Evolutionary conservation across 1,140 invertebrate genomes (phyloP).

Genomic region (Micrasema longulum): DNA sequence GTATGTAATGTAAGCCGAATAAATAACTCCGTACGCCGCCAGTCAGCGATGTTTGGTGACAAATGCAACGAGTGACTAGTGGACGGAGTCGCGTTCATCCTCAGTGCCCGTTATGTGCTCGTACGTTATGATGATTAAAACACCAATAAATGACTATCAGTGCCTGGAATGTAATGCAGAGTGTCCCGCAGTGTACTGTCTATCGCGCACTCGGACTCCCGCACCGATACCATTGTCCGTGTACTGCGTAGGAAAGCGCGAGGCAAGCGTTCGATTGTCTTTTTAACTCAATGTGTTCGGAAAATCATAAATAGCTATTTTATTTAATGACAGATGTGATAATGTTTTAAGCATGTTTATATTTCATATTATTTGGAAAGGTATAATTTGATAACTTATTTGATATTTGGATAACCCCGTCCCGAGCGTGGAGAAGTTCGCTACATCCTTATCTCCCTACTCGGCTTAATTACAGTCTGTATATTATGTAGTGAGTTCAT

Average conservation of each 20-base stretch:
- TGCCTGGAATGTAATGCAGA: no score
- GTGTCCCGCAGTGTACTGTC: background rate
- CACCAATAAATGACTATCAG: no score
- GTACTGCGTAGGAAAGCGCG: no score
- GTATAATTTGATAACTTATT: conserved; percentile 31
- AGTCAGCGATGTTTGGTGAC: background rate
- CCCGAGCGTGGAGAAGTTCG: no score
- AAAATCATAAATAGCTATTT: background rate
- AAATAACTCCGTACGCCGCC: background rate
- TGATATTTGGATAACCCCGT: conserved; percentile 12
- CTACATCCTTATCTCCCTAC: no score
- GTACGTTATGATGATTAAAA: no score
- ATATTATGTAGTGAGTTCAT: no score
- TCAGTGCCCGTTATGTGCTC: no score
- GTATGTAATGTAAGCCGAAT: background rate
- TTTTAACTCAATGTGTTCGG: no score
- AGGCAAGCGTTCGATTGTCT: conserved; percentile 7
- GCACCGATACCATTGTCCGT: background rate
- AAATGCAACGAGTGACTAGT: background rate
- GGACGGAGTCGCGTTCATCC: no score
- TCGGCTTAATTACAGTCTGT: no score
- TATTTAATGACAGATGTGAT: conserved; percentile 30
- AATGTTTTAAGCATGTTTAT: conserved; percentile 16
- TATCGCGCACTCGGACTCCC: background rate
- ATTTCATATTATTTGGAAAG: conserved; percentile 16